phyloP scores from a whole-genome alignment of 2,113 vertebrate species.

The Furnarius figulus region DNA sequence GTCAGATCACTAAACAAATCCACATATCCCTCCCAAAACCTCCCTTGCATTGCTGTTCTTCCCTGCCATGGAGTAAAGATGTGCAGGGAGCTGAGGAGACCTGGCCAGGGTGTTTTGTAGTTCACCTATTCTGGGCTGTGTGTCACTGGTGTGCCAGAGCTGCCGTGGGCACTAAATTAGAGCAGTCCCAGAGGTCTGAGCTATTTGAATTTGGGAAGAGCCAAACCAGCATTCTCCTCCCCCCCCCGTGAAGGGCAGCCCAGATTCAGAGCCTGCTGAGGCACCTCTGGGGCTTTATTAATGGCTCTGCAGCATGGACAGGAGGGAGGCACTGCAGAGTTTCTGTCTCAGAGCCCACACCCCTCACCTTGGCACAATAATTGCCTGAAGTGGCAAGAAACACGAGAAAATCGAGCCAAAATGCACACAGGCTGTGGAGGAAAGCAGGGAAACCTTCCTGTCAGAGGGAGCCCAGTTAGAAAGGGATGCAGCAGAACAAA shows the following conservation, averaged over 20 bases:
- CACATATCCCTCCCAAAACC: neutral
- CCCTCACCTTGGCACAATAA: neutral
- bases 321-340: neutral
- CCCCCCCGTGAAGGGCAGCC: slow-evolving; percentile 11
- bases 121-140: neutral
- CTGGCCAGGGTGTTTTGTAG: neutral
- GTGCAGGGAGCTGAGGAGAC: neutral
- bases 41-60: neutral
- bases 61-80: neutral
- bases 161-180: neutral
- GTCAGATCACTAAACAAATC: neutral
- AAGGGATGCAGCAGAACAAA: neutral
- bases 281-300: neutral
- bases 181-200: neutral
- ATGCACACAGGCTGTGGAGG: neutral
- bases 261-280: neutral
- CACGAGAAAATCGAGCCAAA: neutral
- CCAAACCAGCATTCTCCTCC: neutral
- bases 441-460: neutral
- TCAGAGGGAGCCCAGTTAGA: too few species aligned
- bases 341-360: neutral
- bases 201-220: neutral
- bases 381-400: neutral
- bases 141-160: neutral
- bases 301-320: neutral